Base-by-base conservation (phyloP, 2,113 vertebrate species). In the Lophotis ruficrista region DNA sequence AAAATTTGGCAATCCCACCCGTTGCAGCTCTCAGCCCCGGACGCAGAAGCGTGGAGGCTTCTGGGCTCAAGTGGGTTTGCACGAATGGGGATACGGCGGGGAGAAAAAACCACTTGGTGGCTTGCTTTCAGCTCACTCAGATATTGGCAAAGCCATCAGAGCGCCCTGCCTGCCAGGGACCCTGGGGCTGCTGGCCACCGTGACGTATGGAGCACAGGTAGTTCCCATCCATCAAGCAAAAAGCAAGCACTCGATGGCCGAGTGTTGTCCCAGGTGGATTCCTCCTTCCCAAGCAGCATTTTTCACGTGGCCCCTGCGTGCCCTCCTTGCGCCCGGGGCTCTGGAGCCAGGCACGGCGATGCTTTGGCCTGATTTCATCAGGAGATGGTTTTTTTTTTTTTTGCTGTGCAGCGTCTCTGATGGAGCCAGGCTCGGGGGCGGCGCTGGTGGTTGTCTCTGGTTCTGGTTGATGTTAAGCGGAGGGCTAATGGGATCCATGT, bases 401-500 rank as follows among this genome's bases (percentile, higher is more conserved):
- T 60, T 38, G 68, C 83, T 9, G 7, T 38, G 77, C 71, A 23
- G 84, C 14, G 3, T 4, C 57, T 31, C 64, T 30, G 83, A 9
- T 35, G 28, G 71, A 38, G 66, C 65, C 50, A 17, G 58, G 22
- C 28, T 8, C 22, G 14, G 51, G 35, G 75, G 47, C 25, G 68
- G 77, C 7, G 58, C 89, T 76, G 85, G 21, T 50, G 94, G 16
- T 45, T 14, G 33, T 2, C 64, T 43, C 65, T 11, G 86, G 22
- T 37, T 31, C 93, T 86, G 94, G 7, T 45, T 80, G 62, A 0
- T 7, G 83, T 80, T 83, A 65, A 86, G 56, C 72, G 0, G 61
- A 17, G 58, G 41, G n/a, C 68, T 94, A 37, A 89, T 77, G 83
- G 89, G 87, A 80, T 87, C 83, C 89, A 13, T 73, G 86, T 72